A percentile compares a stretch with the other conserved stretches of the same genome.
phyloP scores from a whole-genome alignment of 2,888 invertebrate genomes.

The Habroteleia sp. region DNA sequence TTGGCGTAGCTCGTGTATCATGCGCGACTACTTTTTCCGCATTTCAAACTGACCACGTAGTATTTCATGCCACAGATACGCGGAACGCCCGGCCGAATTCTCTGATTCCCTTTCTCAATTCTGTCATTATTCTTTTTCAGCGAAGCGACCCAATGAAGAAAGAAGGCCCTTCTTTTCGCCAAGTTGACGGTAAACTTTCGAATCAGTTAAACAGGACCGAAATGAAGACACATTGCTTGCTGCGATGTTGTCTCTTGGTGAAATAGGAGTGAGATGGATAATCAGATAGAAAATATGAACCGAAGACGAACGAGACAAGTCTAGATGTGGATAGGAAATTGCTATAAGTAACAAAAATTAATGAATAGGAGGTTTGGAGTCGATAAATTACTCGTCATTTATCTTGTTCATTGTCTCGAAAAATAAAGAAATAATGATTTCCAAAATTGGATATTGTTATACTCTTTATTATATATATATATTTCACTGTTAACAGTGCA shows the following conservation, averaged over 20 bases:
- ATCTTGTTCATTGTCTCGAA: too few species aligned
- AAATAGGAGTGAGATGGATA: conserved; percentile 50
- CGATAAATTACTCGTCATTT: too few species aligned
- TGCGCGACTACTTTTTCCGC: conserved; percentile 55
- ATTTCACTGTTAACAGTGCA: too few species aligned
- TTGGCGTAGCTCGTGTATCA: conserved; percentile 39
- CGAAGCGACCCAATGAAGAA: conserved; percentile 44
- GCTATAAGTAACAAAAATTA: conserved; percentile 51
- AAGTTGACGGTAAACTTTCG: conserved; percentile 78
- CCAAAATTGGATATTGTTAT: too few species aligned
- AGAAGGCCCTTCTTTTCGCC: conserved; percentile 70
- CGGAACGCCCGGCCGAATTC: conserved; percentile 40
- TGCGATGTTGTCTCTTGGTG: conserved; percentile 45
- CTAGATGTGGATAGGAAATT: conserved; percentile 50
- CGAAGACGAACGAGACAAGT: conserved; percentile 24
- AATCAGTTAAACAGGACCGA: conserved; percentile 77
- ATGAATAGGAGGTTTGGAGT: too few species aligned
- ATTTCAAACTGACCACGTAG: conserved; percentile 43
- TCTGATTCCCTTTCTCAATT: conserved; percentile 24
- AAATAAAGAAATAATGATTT: too few species aligned
- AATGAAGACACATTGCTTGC: conserved; percentile 74
- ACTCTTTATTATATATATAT: too few species aligned
- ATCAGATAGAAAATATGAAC: conserved; percentile 32
- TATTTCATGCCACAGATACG: conserved; percentile 39
- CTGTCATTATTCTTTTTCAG: conserved; percentile 39